These are phyloP conservation scores for Elgonia sp. DNA, from an alignment of 2,888 invertebrate species.

Conservation along the genomic window DNA sequence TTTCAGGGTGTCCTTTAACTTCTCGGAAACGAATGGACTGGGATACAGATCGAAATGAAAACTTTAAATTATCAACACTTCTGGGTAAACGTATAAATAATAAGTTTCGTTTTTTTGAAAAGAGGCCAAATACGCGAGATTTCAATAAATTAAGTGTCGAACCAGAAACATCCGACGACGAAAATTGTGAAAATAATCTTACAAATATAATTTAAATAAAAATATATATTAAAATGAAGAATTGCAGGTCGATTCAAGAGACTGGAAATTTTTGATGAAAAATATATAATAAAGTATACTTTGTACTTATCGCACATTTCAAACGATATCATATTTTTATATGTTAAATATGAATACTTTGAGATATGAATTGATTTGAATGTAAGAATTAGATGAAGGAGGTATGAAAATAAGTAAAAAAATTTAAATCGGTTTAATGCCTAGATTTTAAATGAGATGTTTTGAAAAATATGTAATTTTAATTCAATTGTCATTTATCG, in stretches of 20 bases:
- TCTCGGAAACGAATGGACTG: conserved; percentile 84
- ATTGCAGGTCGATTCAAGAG: conserved; percentile 67
- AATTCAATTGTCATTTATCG: too few species aligned
- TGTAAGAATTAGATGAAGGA: too few species aligned
- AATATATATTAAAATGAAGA: conserved; percentile 23
- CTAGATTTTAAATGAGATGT: too few species aligned
- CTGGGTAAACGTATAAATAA: conserved; percentile 88
- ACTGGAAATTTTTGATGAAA: conserved; percentile 54
- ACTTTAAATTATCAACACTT: conserved; percentile 90
- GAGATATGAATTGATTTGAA: too few species aligned
- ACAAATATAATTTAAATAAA: conserved; percentile 79
- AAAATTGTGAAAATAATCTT: conserved; percentile 83
- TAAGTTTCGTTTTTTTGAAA: conserved; percentile 87
- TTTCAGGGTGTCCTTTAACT: conserved; percentile 84
- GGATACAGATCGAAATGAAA: conserved; percentile 84
- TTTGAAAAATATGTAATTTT: too few species aligned
- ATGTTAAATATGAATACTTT: too few species aligned
- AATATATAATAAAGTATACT: too few species aligned
- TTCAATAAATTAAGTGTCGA: conserved; percentile 86
- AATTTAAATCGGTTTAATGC: too few species aligned
- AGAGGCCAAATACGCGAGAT: conserved; percentile 85
- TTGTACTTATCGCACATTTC: too few species aligned
- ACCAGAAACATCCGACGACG: conserved; percentile 86
- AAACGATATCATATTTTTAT: too few species aligned
- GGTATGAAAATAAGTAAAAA: too few species aligned